Percentiles rank a stretch among this genome's conserved stretches.
These are phyloP conservation scores for Hypomesus transpacificus DNA, from an alignment of 2,113 vertebrate genomes.

Conservation along the genomic window DNA sequence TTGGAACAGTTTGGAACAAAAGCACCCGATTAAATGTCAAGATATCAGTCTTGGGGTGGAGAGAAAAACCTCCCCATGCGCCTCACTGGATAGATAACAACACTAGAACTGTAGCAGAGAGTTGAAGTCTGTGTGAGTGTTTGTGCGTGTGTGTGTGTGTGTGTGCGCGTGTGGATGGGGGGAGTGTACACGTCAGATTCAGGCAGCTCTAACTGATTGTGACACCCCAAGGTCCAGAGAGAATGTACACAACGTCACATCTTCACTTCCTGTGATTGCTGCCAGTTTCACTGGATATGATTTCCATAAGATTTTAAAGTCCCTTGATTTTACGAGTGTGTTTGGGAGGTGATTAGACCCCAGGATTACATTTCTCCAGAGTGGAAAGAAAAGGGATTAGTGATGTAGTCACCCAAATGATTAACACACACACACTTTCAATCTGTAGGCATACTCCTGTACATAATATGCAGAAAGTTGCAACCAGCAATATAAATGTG, in stretches of 20 bases:
- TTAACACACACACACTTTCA: slow-evolving; percentile 1
- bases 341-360: neutral
- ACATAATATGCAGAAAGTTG: neutral
- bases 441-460: neutral
- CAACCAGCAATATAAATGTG: no score
- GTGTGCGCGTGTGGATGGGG: neutral
- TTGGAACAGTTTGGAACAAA: no score
- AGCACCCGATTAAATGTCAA: no score
- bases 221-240: slow-evolving; percentile 36
- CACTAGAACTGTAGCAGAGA: no score
- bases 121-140: no score
- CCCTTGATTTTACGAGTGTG: neutral
- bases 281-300: slow-evolving; percentile 24
- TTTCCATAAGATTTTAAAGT: no score
- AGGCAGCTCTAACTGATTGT: slow-evolving; percentile 6
- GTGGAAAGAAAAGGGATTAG: slow-evolving; percentile 38
- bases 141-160: no score
- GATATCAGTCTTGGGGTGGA: no score
- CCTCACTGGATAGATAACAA: no score
- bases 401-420: slow-evolving; percentile 32
- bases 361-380: neutral
- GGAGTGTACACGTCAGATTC: neutral
- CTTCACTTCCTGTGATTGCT: slow-evolving; percentile 55
- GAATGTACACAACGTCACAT: slow-evolving; percentile 27
- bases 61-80: no score